Evolutionary conservation across 2,888 invertebrate genomes (phyloP).

Genomic region (Tenthredo scrophulariae): DNA sequence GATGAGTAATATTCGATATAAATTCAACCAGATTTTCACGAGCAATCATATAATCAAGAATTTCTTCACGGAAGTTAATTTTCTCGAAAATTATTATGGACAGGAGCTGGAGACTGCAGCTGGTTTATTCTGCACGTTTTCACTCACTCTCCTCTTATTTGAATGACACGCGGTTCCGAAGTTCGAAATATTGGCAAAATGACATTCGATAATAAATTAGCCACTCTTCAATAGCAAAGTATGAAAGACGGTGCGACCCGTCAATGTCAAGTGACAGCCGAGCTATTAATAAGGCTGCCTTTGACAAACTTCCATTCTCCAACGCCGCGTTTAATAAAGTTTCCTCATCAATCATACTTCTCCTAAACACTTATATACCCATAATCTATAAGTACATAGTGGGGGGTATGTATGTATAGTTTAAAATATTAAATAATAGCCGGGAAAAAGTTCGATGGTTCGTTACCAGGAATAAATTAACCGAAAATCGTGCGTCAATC

Average conservation of each 20-base stretch:
- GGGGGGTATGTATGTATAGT: not conserved
- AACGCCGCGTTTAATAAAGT: constrained; percentile 53
- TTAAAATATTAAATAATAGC: not conserved
- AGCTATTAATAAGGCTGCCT: constrained; percentile 58
- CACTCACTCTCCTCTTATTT: not conserved
- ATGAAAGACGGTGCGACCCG: constrained; percentile 48
- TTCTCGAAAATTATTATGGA: not conserved
- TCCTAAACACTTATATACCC: constrained; percentile 2
- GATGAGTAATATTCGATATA: not conserved
- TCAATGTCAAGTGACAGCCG: constrained; percentile 54
- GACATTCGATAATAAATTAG: constrained; percentile 53
- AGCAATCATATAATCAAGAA: not conserved
- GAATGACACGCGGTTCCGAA: constrained; percentile 22
- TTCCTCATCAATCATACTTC: constrained; percentile 54
- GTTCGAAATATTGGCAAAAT: constrained; percentile 43
- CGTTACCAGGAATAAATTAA: not conserved
- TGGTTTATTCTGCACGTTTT: not conserved
- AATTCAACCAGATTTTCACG: not conserved
- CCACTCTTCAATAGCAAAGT: constrained; percentile 36
- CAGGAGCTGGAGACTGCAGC: not conserved
- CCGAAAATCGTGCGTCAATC: not conserved
- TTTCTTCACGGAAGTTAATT: not conserved
- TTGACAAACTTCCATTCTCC: constrained; percentile 55
- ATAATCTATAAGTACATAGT: not conserved
- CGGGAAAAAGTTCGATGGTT: not conserved